Conservation (phyloP, 2,797 vertebrate species). For the Mus caroli region DNA sequence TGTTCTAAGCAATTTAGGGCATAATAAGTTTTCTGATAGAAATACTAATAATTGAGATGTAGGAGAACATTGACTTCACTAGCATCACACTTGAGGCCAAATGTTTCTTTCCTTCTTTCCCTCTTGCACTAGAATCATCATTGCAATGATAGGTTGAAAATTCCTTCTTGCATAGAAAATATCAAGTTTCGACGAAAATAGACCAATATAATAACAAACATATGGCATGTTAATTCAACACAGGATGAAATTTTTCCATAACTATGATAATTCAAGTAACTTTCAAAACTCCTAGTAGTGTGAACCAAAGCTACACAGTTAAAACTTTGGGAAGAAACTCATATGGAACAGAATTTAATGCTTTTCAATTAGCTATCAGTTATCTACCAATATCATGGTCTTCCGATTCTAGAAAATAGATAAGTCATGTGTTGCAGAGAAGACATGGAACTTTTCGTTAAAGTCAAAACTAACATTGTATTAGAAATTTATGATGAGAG, state of each 20-base stretch:
- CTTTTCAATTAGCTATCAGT: not conserved
- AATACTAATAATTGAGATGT: slow-evolving; percentile 2
- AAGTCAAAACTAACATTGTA: not conserved
- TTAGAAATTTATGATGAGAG: not conserved
- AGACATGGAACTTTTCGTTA: not conserved
- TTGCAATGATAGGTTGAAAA: not conserved
- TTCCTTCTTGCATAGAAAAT: not conserved
- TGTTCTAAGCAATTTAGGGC: slow-evolving; percentile 40
- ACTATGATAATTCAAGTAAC: not conserved
- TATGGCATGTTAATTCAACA: not conserved
- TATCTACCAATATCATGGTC: not conserved
- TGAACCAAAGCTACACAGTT: not conserved
- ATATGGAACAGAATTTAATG: not conserved
- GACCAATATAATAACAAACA: not conserved
- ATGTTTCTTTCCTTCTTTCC: not conserved
- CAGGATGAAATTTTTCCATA: not conserved
- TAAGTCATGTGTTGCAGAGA: not conserved
- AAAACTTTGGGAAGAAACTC: not conserved
- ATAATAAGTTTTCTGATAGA: not conserved
- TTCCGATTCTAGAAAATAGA: not conserved
- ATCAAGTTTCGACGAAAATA: not conserved
- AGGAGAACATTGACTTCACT: not conserved
- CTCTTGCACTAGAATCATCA: not conserved
- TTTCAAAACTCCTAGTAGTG: not conserved
- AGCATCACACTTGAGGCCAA: not conserved